Conservation (phyloP, 2,113 vertebrate genomes). For the Capreolus pygargus region DNA sequence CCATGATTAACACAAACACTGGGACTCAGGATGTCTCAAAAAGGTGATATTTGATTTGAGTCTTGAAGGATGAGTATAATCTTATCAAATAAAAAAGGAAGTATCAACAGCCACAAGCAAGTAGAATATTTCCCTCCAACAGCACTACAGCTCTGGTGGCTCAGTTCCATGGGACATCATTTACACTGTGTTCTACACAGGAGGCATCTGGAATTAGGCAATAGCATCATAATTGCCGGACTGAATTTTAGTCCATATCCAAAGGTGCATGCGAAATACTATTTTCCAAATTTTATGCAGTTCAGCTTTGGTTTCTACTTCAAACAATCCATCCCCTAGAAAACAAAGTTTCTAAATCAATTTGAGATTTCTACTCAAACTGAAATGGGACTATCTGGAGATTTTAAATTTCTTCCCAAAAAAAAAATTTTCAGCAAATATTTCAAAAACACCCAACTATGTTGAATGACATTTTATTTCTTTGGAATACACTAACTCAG, state of each 20-base stretch:
- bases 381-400: not conserved
- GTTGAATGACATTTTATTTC: not conserved
- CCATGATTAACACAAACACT: not conserved
- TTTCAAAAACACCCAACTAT: not conserved
- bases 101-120: not conserved
- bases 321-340: not conserved
- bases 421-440: not conserved
- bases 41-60: not conserved
- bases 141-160: not conserved
- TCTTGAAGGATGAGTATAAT: not conserved
- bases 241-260: not conserved
- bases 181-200: not conserved
- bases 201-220: not conserved
- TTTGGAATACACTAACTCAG: not conserved
- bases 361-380: not conserved
- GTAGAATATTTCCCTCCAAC: not conserved
- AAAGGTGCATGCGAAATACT: not conserved
- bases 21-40: not conserved
- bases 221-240: not conserved
- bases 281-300: not conserved
- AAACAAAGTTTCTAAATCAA: not conserved
- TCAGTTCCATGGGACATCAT: not conserved
- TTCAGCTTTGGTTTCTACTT: slow-evolving; percentile 6
- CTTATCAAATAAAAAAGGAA: not conserved
- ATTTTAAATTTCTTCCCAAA: not conserved